Conservation (phyloP, 2,888 invertebrate genomes). For the Nomada ferruginata region DNA sequence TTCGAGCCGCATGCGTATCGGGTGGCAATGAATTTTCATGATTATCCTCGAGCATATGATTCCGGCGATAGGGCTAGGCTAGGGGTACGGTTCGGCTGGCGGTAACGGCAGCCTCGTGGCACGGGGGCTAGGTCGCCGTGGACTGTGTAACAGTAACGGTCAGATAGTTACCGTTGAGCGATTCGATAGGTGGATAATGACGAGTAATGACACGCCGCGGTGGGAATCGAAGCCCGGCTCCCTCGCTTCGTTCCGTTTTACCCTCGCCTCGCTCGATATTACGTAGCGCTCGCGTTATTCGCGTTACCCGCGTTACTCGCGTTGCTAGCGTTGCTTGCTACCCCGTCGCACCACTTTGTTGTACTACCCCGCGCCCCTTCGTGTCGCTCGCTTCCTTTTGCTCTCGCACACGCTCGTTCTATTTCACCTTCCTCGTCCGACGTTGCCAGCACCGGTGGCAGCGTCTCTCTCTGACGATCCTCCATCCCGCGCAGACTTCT, state of each 20-base stretch:
- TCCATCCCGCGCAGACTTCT: conserved; percentile 54
- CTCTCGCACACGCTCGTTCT: background rate
- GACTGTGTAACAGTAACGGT: conserved; percentile 66
- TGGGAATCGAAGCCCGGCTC: conserved; percentile 70
- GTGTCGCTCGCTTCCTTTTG: background rate
- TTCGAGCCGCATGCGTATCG: conserved; percentile 19
- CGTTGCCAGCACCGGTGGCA: conserved; percentile 19
- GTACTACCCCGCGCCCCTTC: conserved; percentile 12
- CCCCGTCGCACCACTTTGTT: conserved; percentile 39
- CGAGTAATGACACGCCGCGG: conserved; percentile 82
- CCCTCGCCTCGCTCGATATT: conserved; percentile 5
- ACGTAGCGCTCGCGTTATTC: background rate
- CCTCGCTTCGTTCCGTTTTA: conserved; percentile 25
- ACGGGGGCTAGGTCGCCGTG: conserved; percentile 8
- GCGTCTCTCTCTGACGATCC: conserved; percentile 25
- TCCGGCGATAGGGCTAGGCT: background rate
- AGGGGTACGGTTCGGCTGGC: conserved; percentile 67
- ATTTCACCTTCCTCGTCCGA: conserved; percentile 35
- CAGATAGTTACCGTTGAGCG: conserved; percentile 81
- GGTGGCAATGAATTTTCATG: background rate
- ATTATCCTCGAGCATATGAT: conserved; percentile 16
- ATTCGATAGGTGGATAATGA: conserved; percentile 83
- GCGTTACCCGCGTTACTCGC: background rate
- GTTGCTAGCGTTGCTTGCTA: conserved; percentile 9
- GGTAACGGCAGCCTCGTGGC: conserved; percentile 68